Evolutionary conservation across 2,888 invertebrate species (phyloP), one percentile per base, ranked within the genome.

Genomic region (Tanytarsus gracilentus): DNA sequence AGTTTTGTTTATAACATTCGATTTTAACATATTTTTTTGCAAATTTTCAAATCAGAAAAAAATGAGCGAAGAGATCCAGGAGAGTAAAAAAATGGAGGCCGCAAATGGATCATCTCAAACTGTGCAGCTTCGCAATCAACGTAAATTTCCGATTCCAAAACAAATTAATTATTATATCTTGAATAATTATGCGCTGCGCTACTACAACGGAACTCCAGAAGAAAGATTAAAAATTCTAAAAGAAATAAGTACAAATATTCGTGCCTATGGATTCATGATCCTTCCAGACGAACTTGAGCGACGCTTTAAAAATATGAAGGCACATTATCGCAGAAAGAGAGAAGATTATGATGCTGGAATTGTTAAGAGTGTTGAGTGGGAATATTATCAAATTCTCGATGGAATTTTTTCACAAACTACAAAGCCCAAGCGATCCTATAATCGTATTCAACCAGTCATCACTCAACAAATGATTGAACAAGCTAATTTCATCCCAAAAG

Each of bases 271-370:
- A 9, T 30, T 8, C 30, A 30, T 8, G 7, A 6, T 8, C 30
- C 6, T 8, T 30, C 9, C 6, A 8, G 7, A 8, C 7, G 49
- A 49, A 4, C 2, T 49, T 21, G 49, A 49, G 25, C 49, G 49
- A n/a, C 49, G 49, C 14, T 14, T 49, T 3, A 49, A 49, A 27
- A 49, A 49, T 18, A 49, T 49, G 49, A 49, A 49, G 25, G 9
- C 25, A 16, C 49, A 49, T 49, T 49, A 25, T 26, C 49, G 49
- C 26, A 4, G 49, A 4, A 49, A 49, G n/a, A 21, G 26, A n/a
- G 26, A 25, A n/a, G 49, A 49, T 49, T 11, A 26, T 7, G 9
- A 23, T 3, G 7, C 4, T 11, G 49, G 49, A 25, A 4, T 8
- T 9, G 25, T 11, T 11, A 25, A 5, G 4, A 26, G n/a, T 11